Base-by-base conservation (phyloP, 2,113 vertebrate species). In the Bubo bubo region DNA sequence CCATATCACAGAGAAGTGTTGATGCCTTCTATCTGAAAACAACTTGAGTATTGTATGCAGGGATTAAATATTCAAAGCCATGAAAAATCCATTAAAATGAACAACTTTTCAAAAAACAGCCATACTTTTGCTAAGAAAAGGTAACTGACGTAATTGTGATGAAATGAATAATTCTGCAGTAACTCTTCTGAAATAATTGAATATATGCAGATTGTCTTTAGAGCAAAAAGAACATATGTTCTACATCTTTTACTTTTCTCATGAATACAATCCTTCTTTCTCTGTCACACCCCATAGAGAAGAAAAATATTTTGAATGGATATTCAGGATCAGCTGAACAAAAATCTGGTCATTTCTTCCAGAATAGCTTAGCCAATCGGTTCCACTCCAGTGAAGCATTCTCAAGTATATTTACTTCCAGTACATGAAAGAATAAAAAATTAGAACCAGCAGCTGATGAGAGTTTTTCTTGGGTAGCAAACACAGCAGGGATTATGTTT, bases 31-130 rank as follows among this genome's bases (percentile, higher is more conserved):
- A 55, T 70, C 87, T 84, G 74, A 53, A 74, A 79, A 19, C 2
- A 7, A 39, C 11, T 23, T 73, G 18, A 27, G 11, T 56, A 47
- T 49, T 58, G 50, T 19, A 55, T 0, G 0, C 8, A 19, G 27
- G 16, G 12, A n/a, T 63, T 71, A 60, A 74, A 34, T 75, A 74
- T 41, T 68, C 27, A 32, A 80, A 75, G 22, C 7, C 16, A 35
- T 34, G 15, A 82, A 58, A 84, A 43, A 34, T 4, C 20, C 12
- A 66, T 34, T n/a, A n/a, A 50, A 85, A 45, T 7, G 8, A 82
- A 20, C 10, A 52, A 9, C 43, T 37, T 16, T 17, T 74, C 68
- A 72, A 70, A 85, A 85, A 66, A 0, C 35, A 62, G 20, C 2
- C 10, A 37, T 17, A 6, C 3, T 4, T 87, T 66, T 67, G 9